phyloP scores from a whole-genome alignment of 2,888 invertebrate species.

The Oligia fasciuncula region DNA sequence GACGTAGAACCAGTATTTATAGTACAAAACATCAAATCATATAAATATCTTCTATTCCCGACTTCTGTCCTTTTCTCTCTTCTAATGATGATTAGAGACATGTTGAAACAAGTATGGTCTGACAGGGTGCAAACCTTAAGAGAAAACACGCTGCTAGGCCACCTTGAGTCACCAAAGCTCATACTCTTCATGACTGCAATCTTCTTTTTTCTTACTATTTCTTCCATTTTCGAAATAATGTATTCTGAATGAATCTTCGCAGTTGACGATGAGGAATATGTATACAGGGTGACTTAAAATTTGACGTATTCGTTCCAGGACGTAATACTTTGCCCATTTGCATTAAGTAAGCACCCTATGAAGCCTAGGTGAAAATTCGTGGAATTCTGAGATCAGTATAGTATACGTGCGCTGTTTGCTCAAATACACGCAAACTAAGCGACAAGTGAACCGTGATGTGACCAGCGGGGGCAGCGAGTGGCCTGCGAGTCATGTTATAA shows the following conservation, averaged over 20 bases:
- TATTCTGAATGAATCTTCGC: conserved; percentile 2
- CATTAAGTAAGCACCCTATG: neutral
- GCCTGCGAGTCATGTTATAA: neutral
- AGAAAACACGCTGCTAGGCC: conserved; percentile 91
- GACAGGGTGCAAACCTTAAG: conserved; percentile 90
- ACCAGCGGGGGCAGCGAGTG: neutral
- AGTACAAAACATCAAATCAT: too few relatives aligned
- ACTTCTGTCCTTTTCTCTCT: conserved; percentile 27
- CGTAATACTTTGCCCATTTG: neutral
- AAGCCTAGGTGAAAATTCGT: neutral
- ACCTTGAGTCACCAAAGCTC: conserved; percentile 87
- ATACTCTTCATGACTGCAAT: conserved; percentile 18
- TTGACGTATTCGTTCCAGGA: neutral
- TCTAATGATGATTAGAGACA: conserved; percentile 68
- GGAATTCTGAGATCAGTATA: neutral
- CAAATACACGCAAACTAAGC: neutral
- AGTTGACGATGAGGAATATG: neutral
- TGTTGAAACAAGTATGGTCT: conserved; percentile 91
- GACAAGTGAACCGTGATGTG: neutral
- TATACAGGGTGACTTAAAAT: neutral
- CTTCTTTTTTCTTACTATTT: neutral
- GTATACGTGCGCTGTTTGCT: neutral
- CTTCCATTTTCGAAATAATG: neutral
- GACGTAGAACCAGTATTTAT: neutral
- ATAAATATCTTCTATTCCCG: conserved; percentile 39